Evolutionary conservation across 2,888 invertebrate species (phyloP).

Genomic region (Liodrosophila aerea): DNA sequence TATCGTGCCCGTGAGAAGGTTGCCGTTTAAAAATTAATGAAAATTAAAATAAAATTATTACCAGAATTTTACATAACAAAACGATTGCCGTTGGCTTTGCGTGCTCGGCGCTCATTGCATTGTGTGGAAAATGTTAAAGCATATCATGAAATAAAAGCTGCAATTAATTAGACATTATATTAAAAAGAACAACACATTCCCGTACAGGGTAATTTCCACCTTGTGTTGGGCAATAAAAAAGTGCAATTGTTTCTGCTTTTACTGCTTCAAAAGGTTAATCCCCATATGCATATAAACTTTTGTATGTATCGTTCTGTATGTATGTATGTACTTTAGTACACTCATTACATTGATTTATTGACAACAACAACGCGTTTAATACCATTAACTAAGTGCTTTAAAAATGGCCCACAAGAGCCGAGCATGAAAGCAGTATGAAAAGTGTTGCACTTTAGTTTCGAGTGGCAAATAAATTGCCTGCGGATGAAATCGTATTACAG

Average conservation of each 20-base stretch:
- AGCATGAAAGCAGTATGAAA: neutral
- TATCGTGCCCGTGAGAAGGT: constrained; percentile 19
- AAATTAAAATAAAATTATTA: constrained; percentile 58
- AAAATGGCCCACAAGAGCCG: constrained; percentile 9
- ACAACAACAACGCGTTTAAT: constrained; percentile 17
- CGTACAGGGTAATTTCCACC: constrained; percentile 10
- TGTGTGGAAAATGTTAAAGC: constrained; percentile 31
- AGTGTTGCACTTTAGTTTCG: neutral
- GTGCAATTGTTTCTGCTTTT: constrained; percentile 29
- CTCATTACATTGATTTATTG: constrained; percentile 13
- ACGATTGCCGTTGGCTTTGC: constrained; percentile 38
- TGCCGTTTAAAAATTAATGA: constrained; percentile 61
- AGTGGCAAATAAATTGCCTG: constrained; percentile 8
- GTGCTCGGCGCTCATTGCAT: constrained; percentile 51
- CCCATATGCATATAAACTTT: constrained; percentile 1
- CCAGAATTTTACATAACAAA: constrained; percentile 59
- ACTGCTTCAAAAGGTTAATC: constrained; percentile 16
- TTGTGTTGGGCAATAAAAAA: constrained; percentile 37
- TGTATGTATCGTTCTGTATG: no score
- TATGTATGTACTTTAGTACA: constrained; percentile 1
- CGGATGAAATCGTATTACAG: constrained; percentile 9
- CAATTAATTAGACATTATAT: constrained; percentile 66
- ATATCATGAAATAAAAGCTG: constrained; percentile 53
- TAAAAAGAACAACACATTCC: constrained; percentile 23
- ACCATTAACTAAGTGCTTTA: constrained; percentile 33